These are phyloP conservation scores for Streptopelia turtur DNA, from an alignment of 2,797 vertebrate species.

Conservation along the genomic window DNA sequence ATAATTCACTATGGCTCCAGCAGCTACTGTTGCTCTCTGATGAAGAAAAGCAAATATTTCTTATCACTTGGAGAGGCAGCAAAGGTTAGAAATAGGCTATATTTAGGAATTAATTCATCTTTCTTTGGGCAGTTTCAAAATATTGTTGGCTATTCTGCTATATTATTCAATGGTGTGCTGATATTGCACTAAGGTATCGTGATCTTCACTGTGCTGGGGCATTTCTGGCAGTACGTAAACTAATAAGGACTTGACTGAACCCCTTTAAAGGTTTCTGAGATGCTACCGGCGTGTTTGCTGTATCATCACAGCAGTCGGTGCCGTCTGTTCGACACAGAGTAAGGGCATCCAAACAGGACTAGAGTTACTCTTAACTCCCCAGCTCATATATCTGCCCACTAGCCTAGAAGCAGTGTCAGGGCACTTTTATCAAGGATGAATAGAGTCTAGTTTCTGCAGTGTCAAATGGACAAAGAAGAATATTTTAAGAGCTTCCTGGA, in stretches of 20 bases:
- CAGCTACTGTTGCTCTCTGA: constrained; percentile 22
- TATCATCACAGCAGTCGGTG: neutral
- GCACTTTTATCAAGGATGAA: neutral
- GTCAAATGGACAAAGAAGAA: neutral
- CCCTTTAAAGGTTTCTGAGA: neutral
- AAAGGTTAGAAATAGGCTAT: neutral
- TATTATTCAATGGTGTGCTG: neutral
- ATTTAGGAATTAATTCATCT: neutral
- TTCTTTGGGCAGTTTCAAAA: neutral
- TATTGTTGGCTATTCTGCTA: neutral
- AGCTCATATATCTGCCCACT: neutral
- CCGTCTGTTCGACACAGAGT: neutral
- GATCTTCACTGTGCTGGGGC: neutral
- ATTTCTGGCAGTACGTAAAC: neutral
- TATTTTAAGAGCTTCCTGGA: neutral
- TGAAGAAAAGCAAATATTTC: constrained; percentile 32
- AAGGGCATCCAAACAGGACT: neutral
- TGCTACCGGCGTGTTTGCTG: neutral
- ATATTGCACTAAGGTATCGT: neutral
- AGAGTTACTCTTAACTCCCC: neutral
- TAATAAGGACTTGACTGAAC: neutral
- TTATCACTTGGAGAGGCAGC: constrained; percentile 1
- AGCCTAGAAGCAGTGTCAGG: neutral
- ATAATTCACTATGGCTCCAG: constrained; percentile 18
- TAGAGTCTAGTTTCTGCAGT: neutral